Evolutionary conservation across 1,140 invertebrate genomes (phyloP), one percentile per base, ranked within the genome.

Genomic region (Bombus waltoni): DNA sequence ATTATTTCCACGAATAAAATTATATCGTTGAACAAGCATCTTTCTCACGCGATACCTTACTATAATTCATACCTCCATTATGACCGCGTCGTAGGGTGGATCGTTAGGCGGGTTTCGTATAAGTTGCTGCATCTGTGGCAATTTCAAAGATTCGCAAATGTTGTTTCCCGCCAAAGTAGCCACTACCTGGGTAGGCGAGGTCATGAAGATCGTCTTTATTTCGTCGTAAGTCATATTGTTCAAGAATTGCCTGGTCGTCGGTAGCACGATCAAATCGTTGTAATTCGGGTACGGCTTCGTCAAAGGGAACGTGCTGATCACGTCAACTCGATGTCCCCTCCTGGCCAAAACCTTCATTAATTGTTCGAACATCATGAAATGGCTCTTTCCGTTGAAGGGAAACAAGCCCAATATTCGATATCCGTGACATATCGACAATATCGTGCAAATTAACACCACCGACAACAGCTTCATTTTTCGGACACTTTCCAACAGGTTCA

Each of bases 291-390:
- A 84, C 0, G 94, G 93, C 62, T 92, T 93, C 75, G 95, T 95
- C 9, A 95, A 91, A 0, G 95, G 93, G 87, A 96, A 96, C 6
- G 95, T 89, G 76, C 95, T 96, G 1, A 96, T 90, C 0, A 97
- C 91, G 3, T 96, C 96, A 6, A 97, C 94, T 53, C 96, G 93
- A 85, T 97, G 96, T 11, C 96, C 96, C 53, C 93, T 94, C 25
- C 81, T 88, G 0, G 95, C 96, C 38, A 97, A 80, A 22, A 94
- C 96, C 83, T 96, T 96, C 89, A 96, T 94, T 73, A 97, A 79
- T 0, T 93, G 92, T 8, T 96, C 95, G 42, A 96, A 96, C 77
- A 96, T 94, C 73, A 96, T 94, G 76, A 95, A 96, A 88, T 97
- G 97, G 72, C 96, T 97, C 87, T 95, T 95, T 0, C 93, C 95